Conservation (phyloP, 2,113 vertebrate species). For the Scartelaos histophorus region DNA sequence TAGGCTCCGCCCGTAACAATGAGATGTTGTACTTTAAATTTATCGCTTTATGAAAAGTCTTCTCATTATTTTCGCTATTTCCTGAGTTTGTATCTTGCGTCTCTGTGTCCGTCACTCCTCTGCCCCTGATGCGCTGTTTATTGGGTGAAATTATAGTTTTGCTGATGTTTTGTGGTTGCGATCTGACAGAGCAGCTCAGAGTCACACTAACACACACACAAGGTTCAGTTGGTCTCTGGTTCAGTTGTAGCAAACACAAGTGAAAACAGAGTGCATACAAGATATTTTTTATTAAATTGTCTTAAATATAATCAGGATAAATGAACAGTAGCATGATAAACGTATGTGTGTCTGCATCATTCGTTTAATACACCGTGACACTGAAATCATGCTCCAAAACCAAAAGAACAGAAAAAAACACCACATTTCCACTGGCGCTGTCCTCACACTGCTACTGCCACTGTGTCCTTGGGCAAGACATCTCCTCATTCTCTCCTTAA, state of each 20-base stretch:
- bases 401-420: not conserved
- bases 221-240: not conserved
- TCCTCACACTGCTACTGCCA: not conserved
- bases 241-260: not conserved
- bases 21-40: too few relatives aligned
- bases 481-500: too few relatives aligned
- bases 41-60: too few relatives aligned
- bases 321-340: constrained; percentile 14
- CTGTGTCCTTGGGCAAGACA: not conserved
- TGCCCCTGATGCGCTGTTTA: too few relatives aligned
- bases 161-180: too few relatives aligned
- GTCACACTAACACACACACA: too few relatives aligned
- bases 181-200: too few relatives aligned
- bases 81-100: too few relatives aligned
- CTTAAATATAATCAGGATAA: constrained; percentile 11
- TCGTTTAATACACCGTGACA: constrained; percentile 30
- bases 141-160: too few relatives aligned
- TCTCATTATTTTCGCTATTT: too few relatives aligned
- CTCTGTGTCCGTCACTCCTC: too few relatives aligned
- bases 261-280: not conserved
- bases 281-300: not conserved
- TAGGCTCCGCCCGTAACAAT: too few relatives aligned
- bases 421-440: not conserved
- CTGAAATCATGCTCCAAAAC: not conserved
- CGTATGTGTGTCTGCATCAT: constrained; percentile 16